These are phyloP conservation scores for Pseudomyrmex gracilis DNA, from an alignment of 1,140 invertebrate species.

Conservation along the genomic window DNA sequence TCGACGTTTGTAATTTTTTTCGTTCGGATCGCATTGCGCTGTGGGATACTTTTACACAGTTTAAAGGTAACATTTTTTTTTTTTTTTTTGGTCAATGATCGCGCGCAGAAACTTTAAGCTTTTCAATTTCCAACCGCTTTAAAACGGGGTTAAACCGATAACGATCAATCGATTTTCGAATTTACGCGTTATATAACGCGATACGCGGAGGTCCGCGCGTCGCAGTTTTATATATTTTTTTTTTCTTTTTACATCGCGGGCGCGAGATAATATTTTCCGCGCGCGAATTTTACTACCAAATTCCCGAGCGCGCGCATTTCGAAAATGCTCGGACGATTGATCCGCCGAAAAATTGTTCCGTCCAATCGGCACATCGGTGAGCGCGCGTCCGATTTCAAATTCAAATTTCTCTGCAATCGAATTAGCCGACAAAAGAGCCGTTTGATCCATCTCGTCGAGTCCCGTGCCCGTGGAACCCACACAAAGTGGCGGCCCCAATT, in stretches of 20 bases:
- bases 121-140: slow-evolving; percentile 20
- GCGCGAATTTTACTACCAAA: slow-evolving; percentile 70
- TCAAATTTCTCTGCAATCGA: slow-evolving; percentile 83
- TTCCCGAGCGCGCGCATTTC: slow-evolving; percentile 57
- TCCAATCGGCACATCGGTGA: slow-evolving; percentile 60
- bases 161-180: slow-evolving; percentile 38
- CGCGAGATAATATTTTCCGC: slow-evolving; percentile 46
- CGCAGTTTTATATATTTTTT: too few species aligned
- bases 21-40: neutral
- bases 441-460: slow-evolving; percentile 80
- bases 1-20: neutral
- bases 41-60: neutral
- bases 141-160: slow-evolving; percentile 38
- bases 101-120: neutral
- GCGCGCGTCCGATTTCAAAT: slow-evolving; percentile 78
- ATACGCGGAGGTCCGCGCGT: neutral
- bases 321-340: slow-evolving; percentile 60
- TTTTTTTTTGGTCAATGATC: too few species aligned
- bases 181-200: slow-evolving; percentile 34
- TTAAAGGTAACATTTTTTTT: slow-evolving; percentile 1
- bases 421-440: slow-evolving; percentile 83
- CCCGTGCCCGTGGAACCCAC: slow-evolving; percentile 61
- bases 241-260: slow-evolving; percentile 27
- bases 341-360: slow-evolving; percentile 67
- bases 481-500: slow-evolving; percentile 78